Evolutionary conservation across 2,888 invertebrate species (phyloP).

Genomic region (Nephrotoma flavescens): DNA sequence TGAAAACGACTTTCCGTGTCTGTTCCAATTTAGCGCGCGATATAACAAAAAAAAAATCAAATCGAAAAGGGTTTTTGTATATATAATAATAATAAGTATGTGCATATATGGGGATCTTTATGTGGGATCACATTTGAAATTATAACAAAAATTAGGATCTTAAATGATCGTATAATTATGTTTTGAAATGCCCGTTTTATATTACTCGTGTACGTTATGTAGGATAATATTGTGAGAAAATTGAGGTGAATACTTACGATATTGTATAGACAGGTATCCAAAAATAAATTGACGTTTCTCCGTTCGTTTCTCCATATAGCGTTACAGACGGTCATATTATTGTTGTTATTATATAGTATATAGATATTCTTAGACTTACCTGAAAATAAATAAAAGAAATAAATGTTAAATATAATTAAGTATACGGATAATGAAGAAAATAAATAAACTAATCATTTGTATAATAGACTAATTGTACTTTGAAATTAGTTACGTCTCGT

Average conservation of each 20-base stretch:
- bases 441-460: not conserved
- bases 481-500: not conserved
- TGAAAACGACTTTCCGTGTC: not conserved
- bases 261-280: not conserved
- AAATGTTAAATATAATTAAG: not conserved
- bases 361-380: not conserved
- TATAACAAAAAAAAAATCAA: not conserved
- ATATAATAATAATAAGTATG: not conserved
- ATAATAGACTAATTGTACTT: not conserved
- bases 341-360: not conserved
- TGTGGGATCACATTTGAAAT: not conserved
- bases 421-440: not conserved
- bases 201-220: not conserved
- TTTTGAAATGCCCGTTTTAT: not conserved
- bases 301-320: not conserved
- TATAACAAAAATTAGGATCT: not conserved
- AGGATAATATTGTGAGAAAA: not conserved
- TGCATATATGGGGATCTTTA: not conserved
- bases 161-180: not conserved
- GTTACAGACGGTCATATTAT: not conserved
- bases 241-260: not conserved
- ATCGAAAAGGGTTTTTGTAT: not conserved
- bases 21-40: not conserved
- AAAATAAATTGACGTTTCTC: not conserved
- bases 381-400: not conserved